Conservation (phyloP, 2,888 invertebrate species). For the Sabatieria punctata region DNA sequence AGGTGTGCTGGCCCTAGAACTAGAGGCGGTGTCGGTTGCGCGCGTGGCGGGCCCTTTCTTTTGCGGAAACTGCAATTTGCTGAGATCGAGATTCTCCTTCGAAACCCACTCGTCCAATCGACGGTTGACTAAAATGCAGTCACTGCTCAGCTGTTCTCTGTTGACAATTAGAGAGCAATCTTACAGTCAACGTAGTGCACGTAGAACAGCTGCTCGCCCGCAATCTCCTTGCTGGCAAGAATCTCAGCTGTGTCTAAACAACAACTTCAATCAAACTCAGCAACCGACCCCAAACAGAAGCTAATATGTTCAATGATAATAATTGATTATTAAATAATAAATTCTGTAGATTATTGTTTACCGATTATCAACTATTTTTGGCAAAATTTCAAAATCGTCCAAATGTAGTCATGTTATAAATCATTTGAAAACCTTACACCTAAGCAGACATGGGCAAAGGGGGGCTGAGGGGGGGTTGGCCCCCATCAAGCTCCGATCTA, state of each 20-base stretch:
- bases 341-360: no score
- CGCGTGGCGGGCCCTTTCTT: constrained; percentile 21
- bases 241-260: constrained; percentile 76
- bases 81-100: constrained; percentile 74
- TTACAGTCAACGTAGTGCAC: constrained; percentile 97
- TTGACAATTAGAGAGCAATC: constrained; percentile 34
- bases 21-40: neutral
- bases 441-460: no score
- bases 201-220: constrained; percentile 58
- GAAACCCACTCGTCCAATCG: constrained; percentile 95
- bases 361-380: no score
- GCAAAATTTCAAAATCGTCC: no score
- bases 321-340: no score
- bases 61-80: constrained; percentile 72
- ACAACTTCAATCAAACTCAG: neutral
- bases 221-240: constrained; percentile 70
- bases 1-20: constrained; percentile 10
- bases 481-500: no score
- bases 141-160: neutral
- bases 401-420: no score
- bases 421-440: no score
- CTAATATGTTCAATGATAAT: no score
- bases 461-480: no score
- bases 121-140: constrained; percentile 39
- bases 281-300: no score